Evolutionary conservation across 1,140 invertebrate species (phyloP).

Genomic region (Matsumurasca onukii): DNA sequence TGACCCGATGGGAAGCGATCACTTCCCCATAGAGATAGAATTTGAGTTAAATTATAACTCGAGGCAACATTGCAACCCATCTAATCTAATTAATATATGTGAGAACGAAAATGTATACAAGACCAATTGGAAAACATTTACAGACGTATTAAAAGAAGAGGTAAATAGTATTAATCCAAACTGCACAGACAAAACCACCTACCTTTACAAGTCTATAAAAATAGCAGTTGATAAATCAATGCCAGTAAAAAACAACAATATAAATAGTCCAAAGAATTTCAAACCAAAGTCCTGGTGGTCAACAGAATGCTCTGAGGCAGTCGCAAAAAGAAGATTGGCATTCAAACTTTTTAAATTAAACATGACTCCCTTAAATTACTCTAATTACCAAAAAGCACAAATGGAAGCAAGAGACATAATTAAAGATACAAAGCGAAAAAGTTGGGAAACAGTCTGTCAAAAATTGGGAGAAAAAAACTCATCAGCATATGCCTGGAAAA

Average conservation of each 20-base stretch:
- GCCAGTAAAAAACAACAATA: not conserved
- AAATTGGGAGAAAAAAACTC: slow-evolving; percentile 2
- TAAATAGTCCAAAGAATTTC: not conserved
- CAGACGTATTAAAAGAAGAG: not conserved
- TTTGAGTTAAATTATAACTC: not conserved
- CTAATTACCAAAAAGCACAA: not conserved
- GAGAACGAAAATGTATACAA: slow-evolving; percentile 1
- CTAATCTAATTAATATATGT: not conserved
- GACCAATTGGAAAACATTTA: slow-evolving; percentile 1
- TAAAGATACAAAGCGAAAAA: not conserved
- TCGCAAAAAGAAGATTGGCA: slow-evolving; percentile 15
- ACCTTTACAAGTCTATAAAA: not conserved
- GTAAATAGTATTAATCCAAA: not conserved
- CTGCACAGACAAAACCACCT: not conserved
- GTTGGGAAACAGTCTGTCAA: not conserved
- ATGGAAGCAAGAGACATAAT: not conserved
- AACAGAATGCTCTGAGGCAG: not conserved
- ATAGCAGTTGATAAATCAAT: not conserved
- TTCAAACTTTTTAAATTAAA: slow-evolving; percentile 6
- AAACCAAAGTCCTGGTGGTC: slow-evolving; percentile 8
- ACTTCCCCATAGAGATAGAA: slow-evolving; percentile 3
- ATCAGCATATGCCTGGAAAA: not conserved
- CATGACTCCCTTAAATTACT: not conserved
- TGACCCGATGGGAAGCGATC: slow-evolving; percentile 10
- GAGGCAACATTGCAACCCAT: not conserved